phyloP scores from a whole-genome alignment of 92 coral and sea anemone species.

The Metridium senile region DNA sequence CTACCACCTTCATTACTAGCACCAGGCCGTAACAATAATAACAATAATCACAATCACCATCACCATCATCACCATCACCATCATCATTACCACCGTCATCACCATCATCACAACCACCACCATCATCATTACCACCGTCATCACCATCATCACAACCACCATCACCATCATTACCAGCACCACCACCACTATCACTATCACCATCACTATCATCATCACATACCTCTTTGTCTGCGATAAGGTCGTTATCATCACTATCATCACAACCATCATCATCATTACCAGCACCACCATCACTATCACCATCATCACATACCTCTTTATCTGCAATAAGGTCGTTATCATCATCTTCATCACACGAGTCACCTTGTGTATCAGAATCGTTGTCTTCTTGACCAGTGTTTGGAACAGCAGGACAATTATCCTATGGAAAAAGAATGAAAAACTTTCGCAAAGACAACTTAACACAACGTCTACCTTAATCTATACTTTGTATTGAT shows the following conservation, averaged over 20 bases:
- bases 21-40: too few relatives aligned
- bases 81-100: too few relatives aligned
- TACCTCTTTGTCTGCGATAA: slow-evolving; percentile 70
- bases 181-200: not conserved
- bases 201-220: not conserved
- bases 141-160: slow-evolving; percentile 75
- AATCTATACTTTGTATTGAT: too few relatives aligned
- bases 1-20: too few relatives aligned
- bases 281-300: slow-evolving; percentile 76
- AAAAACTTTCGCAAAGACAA: too few relatives aligned
- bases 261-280: slow-evolving; percentile 77
- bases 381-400: slow-evolving; percentile 92
- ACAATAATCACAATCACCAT: too few relatives aligned
- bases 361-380: slow-evolving; percentile 64
- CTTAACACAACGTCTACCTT: too few relatives aligned
- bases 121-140: not conserved
- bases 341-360: slow-evolving; percentile 80
- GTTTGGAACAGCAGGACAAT: slow-evolving; percentile 86
- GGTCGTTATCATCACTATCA: slow-evolving; percentile 71
- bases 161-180: slow-evolving; percentile 63
- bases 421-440: slow-evolving; percentile 60
- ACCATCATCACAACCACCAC: too few relatives aligned
- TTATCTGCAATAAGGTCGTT: slow-evolving; percentile 70
- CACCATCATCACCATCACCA: too few relatives aligned
- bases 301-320: slow-evolving; percentile 73